Percentiles rank a stretch among this genome's conserved stretches.
Conservation (phyloP, 2,113 vertebrate species). For the Cyanoderma ruficeps region DNA sequence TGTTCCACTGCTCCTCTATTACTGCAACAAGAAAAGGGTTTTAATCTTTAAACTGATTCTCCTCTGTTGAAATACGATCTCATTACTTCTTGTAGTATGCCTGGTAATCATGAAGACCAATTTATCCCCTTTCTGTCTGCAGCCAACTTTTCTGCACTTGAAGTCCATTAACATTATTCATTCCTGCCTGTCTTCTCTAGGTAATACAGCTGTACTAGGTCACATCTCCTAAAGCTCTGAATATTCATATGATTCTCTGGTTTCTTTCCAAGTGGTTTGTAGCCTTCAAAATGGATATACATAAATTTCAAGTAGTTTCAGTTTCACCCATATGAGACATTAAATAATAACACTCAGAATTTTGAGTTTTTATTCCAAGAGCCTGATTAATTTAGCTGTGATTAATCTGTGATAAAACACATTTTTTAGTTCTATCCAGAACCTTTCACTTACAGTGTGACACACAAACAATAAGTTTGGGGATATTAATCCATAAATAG, state of each 20-base stretch:
- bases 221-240: background rate
- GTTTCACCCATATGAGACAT: background rate
- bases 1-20: background rate
- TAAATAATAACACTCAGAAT: background rate
- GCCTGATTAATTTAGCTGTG: background rate
- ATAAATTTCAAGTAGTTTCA: background rate
- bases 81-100: background rate
- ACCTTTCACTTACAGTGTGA: background rate
- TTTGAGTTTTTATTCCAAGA: background rate
- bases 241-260: background rate
- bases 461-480: background rate
- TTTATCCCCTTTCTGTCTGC: background rate
- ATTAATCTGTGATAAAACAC: background rate
- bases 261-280: background rate
- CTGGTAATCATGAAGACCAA: background rate
- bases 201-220: background rate
- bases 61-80: background rate
- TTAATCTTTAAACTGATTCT: background rate
- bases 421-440: background rate
- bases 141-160: background rate
- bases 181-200: background rate
- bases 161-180: background rate
- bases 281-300: background rate
- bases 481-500: background rate
- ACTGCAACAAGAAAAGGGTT: background rate